phyloP scores from a whole-genome alignment of 2,797 vertebrate species.

The Mus caroli region DNA sequence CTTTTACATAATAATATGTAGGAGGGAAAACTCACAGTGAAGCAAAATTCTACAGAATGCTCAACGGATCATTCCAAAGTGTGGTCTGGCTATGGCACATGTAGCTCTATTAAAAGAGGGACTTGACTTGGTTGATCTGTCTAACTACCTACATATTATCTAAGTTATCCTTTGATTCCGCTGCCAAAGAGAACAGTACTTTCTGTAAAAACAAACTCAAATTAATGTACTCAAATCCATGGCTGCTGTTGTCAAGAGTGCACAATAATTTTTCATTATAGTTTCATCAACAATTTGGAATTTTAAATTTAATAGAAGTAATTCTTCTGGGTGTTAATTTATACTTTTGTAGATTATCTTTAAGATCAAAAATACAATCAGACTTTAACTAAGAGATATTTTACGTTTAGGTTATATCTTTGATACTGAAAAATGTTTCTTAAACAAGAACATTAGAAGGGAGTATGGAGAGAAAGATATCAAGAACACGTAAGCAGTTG shows the following conservation, averaged over 20 bases:
- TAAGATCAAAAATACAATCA: background rate
- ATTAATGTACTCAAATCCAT: background rate
- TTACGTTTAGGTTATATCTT: background rate
- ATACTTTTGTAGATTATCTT: background rate
- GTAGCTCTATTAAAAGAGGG: constrained; percentile 96
- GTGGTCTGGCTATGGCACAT: constrained; percentile 96
- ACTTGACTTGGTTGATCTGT: constrained; percentile 98
- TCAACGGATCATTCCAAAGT: constrained; percentile 92
- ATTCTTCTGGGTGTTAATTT: background rate
- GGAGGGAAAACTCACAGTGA: background rate
- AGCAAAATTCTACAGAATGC: constrained; percentile 2
- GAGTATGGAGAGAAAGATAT: no score
- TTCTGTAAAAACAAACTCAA: no score
- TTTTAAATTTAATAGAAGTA: background rate
- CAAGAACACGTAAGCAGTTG: background rate
- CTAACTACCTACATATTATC: constrained; percentile 96
- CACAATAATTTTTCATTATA: background rate
- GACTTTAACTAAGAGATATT: background rate
- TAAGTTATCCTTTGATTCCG: constrained; percentile 95
- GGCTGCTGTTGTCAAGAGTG: background rate
- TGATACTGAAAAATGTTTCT: background rate
- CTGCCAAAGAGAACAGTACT: constrained; percentile 94
- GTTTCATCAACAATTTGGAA: constrained; percentile 21
- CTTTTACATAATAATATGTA: background rate
- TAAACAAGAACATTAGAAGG: background rate